Base-by-base conservation (phyloP, 2,888 invertebrate species). In the Steromphala cineraria region DNA sequence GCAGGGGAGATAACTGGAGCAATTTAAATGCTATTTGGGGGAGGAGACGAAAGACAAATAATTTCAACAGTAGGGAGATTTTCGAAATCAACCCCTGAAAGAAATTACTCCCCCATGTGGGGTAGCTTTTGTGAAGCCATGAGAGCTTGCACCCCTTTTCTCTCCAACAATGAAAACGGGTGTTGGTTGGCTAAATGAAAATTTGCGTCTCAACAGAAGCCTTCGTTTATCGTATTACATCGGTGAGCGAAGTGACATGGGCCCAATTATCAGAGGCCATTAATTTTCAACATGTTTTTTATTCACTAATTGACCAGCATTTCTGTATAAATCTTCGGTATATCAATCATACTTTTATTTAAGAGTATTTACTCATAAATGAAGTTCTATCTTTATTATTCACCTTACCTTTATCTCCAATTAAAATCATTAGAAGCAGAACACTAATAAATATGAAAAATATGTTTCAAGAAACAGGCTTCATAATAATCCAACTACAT, bases 1-100 rank as follows among this genome's bases (percentile, higher is more conserved):
- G 71, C 71, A 71, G 71, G 71, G 71, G 71, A 71, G 71, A 71
- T 36, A 71, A 71, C 71, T 71, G 31, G 71, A 71, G 71, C 71
- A 71, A 71, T 71, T 71, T 71, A 71, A 71, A 71, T 36, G 40
- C 71, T 71, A 71, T 71, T 71, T 31, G 71, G 19, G 40, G 71
- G 71, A 71, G 71, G 71, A 36, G 19, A 71, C 28, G 31, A 31
- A 31, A 71, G 71, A 71, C 71, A 71, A 71, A n/a, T 19, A 71
- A 31, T 71, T 71, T 71, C 36, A 71, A 8, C 71, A 71, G 31
- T 24, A 36, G 71, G 71, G 40, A 71, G 71, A 71, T 71, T 71
- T 36, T 19, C 31, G 71, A 36, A 71, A 71, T 71, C 40, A 71
- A 71, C 13, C 28, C 71, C 71, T 71, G n/a, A 19, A 36, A 71